Evolutionary conservation across 2,888 invertebrate species (phyloP), one percentile per base, ranked within the genome.

Genomic region (Hemaris fuciformis): DNA sequence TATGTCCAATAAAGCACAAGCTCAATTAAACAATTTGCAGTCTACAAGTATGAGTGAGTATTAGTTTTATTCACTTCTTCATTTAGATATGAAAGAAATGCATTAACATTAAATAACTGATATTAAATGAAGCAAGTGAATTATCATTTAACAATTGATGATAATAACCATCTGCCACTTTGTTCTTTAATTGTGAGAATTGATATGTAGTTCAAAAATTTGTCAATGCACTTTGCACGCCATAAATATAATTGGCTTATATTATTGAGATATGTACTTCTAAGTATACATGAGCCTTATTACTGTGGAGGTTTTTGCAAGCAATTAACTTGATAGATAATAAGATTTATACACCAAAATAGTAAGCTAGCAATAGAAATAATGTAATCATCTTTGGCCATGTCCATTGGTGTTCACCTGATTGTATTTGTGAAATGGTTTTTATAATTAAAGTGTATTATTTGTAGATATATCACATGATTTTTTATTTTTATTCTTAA

Each of bases 381-480:
- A 59, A 5, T n/a, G 38, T 3, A 38, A 1, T 48, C 27, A 22
- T 25, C 8, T 31, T 31, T 15, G 53, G 53, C 18, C 18, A 18
- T 31, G 31, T 31, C 53, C 27, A 53, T 27, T 48, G 53, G 31
- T 31, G 53, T 27, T 31, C 57, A 70, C 67, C 56, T 48, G n/a
- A 60, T 53, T 48, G 53, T 64, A 58, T 75, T 74, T 72, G 68
- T 72, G 74, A 66, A 61, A 66, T 66, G 53, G 67, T 69, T 68
- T 72, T 73, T 75, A 38, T 76, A 70, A 78, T 75, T 73, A 76
- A 75, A 77, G 63, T 70, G 60, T 73, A 68, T 74, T 76, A 60
- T 71, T 73, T 69, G 69, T 64, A 65, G 58, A 62, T 38, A 62
- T 57, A 57, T 57, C 65, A 63, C 71, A 68, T 76, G 20, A 68